These are phyloP conservation scores for Neelides sp. DNA, from an alignment of 1,140 invertebrate genomes.

Conservation along the genomic window DNA sequence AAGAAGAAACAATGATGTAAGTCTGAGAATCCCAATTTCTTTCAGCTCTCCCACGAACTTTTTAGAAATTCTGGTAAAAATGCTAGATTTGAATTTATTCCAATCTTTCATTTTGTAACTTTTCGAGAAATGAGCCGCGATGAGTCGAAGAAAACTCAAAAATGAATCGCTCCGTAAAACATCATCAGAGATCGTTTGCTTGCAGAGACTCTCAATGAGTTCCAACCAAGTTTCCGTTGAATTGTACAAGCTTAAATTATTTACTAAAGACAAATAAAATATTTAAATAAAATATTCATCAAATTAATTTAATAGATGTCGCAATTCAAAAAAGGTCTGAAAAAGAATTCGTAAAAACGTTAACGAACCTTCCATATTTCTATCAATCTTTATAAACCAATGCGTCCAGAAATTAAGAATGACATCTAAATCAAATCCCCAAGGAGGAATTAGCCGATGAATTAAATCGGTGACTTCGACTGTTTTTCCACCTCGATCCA, in stretches of 20 bases:
- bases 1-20: slow-evolving; percentile 6
- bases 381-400: slow-evolving; percentile 9
- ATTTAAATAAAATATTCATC: too few species aligned
- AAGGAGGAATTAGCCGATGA: not conserved
- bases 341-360: not conserved
- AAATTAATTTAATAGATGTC: too few species aligned
- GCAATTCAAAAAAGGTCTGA: too few species aligned
- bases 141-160: slow-evolving; percentile 1
- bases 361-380: not conserved
- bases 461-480: slow-evolving; percentile 1
- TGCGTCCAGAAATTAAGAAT: slow-evolving; percentile 5
- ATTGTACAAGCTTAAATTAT: too few species aligned
- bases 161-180: slow-evolving; percentile 2
- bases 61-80: slow-evolving; percentile 7
- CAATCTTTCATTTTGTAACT: slow-evolving; percentile 1
- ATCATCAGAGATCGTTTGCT: not conserved
- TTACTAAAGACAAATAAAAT: too few species aligned
- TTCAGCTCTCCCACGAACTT: slow-evolving; percentile 1
- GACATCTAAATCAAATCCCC: slow-evolving; percentile 10
- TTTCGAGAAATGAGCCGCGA: not conserved
- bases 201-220: not conserved
- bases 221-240: not conserved
- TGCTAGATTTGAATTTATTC: slow-evolving; percentile 10
- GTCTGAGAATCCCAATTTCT: slow-evolving; percentile 12
- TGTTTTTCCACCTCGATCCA: slow-evolving; percentile 6